These are phyloP conservation scores for Cactoblastis cactorum DNA, from an alignment of 2,888 invertebrate species.

Conservation along the genomic window DNA sequence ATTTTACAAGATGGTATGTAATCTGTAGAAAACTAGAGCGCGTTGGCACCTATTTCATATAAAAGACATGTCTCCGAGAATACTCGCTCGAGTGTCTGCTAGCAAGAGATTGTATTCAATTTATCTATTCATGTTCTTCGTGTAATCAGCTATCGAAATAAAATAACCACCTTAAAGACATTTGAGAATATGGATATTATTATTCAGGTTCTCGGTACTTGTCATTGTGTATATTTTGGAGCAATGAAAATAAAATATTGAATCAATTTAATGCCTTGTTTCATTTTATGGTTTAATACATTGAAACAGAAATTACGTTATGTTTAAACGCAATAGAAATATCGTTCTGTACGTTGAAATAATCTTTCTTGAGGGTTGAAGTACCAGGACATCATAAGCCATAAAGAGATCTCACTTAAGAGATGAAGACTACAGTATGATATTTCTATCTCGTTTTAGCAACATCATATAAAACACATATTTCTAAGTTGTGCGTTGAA, in stretches of 20 bases:
- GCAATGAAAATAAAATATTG: conserved; percentile 77
- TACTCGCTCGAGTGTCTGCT: conserved; percentile 44
- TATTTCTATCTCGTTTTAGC: too few species aligned
- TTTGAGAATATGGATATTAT: conserved; percentile 57
- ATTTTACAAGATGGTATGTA: conserved; percentile 63
- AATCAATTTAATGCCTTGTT: conserved; percentile 50
- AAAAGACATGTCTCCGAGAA: conserved; percentile 49
- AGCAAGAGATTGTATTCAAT: conserved; percentile 59
- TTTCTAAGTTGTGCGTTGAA: too few species aligned
- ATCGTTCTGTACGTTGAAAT: too few species aligned
- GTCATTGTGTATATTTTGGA: conserved; percentile 79
- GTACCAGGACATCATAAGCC: too few species aligned
- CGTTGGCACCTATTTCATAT: conserved; percentile 26
- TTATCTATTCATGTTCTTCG: conserved; percentile 69
- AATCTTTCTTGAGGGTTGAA: too few species aligned
- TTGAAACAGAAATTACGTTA: too few species aligned
- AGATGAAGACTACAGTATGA: too few species aligned
- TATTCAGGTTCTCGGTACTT: conserved; percentile 65
- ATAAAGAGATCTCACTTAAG: too few species aligned
- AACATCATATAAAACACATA: too few species aligned
- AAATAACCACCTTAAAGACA: conserved; percentile 70
- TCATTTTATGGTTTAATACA: too few species aligned
- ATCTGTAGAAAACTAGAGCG: conserved; percentile 38
- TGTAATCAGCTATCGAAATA: conserved; percentile 72
- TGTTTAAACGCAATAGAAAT: too few species aligned